Evolutionary conservation across 2,888 invertebrate genomes (phyloP), one percentile per base, ranked within the genome.

Genomic region (Oligia latruncula): DNA sequence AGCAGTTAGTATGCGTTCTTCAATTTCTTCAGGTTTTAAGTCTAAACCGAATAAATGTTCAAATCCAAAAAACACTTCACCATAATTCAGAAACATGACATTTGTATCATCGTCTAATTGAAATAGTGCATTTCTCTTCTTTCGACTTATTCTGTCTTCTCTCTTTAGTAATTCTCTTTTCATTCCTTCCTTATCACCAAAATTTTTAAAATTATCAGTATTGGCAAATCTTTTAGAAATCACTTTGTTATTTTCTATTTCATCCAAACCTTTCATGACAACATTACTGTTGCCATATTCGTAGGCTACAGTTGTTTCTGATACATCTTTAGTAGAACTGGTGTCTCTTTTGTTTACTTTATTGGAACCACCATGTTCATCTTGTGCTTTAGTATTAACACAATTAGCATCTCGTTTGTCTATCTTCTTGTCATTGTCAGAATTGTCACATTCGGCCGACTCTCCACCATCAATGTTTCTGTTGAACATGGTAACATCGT

Each of bases 1-100:
- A 4, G 91, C 88, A 55, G 87, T 85, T 2, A 94, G 43, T 40
- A 91, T 84, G 58, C 89, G 89, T 75, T 92, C 89, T 71, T 91
- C 92, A 4, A 95, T 90, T 72, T 95, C 93, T 78, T 92, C 90
- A 17, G 93, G 91, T 0, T 90, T 82, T 8, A 92, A 71, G 79
- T 85, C 78, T 46, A 90, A 81, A 11, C 81, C 80, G 49, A 84
- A 83, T 52, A 86, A 86, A 70, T 80, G 77, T 49, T 80, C 85
- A n/a, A 85, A 81, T 77, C 80, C 60, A 82, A 82, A 66, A 74
- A 85, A 87, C 6, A 43, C 58, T 11, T 88, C 78, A 35, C 65
- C 82, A 46, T 80, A 65, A 15, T 78, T 52, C 55, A 67, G 60
- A 15, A 64, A 29, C 20, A 74, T 55, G 0, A 75, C 70, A 67